phyloP scores from a whole-genome alignment of 2,113 vertebrate genomes.

The Setophaga petechia region DNA sequence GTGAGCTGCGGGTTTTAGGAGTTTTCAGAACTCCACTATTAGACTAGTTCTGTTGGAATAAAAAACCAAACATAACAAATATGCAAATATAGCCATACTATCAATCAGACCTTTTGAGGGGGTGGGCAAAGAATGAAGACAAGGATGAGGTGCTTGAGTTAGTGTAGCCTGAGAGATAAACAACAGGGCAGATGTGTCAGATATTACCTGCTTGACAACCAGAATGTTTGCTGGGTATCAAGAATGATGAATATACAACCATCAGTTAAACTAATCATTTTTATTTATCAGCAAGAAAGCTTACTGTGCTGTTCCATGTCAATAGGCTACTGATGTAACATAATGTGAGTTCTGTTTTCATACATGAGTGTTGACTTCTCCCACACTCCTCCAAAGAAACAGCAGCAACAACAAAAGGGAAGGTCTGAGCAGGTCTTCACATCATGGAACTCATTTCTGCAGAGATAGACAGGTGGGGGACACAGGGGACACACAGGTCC shows the following conservation, averaged over 20 bases:
- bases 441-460: neutral
- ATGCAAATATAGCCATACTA: neutral
- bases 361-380: neutral
- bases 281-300: constrained; percentile 43
- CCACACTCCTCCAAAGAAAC: neutral
- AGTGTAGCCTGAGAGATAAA: constrained; percentile 32
- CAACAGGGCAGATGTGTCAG: constrained; percentile 64
- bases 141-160: neutral
- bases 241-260: constrained; percentile 37
- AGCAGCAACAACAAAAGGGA: neutral
- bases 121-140: neutral
- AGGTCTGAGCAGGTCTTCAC: neutral
- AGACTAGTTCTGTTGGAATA: neutral
- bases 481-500: neutral
- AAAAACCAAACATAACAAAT: neutral
- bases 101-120: neutral
- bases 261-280: neutral
- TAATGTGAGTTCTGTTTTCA: constrained; percentile 18
- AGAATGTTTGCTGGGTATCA: constrained; percentile 4
- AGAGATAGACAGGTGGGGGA: neutral
- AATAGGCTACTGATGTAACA: neutral
- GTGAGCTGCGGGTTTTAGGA: neutral
- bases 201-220: constrained; percentile 53
- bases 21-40: neutral
- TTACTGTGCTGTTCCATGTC: neutral